Base-by-base conservation (phyloP, 2,888 invertebrate species). In the Dasysyrphus albostriatus region DNA sequence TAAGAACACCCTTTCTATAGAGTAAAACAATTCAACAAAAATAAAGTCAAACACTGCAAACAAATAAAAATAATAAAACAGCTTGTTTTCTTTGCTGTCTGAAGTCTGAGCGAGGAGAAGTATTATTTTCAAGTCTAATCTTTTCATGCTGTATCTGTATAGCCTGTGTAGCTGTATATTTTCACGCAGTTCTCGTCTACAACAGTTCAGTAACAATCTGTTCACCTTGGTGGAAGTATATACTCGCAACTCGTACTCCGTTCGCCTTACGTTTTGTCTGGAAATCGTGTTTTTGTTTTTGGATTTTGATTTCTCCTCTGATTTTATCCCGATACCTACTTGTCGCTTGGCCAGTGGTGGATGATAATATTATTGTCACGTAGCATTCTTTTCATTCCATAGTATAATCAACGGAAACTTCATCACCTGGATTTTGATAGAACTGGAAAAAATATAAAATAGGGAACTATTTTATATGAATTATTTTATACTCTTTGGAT, bases 401-500 rank as follows among this genome's bases (percentile, higher is more conserved):
- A n/a, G 47, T 63, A 63, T 34, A 63, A 61, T 29, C 9, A 54
- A 67, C 49, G 59, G 69, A 16, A 59, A 7, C 39, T 70, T 72
- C 8, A n/a, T 34, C 3, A 65, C 44, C 24, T 69, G 32, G 29
- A 61, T 69, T 61, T 19, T 1, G 47, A 12, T 44, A 37, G n/a
- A 19, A 58, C 37, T 49, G 10, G 29, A 16, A 7, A 39, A 39
- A 14, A 73, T 12, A 29, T 67, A 54, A 72, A 67, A 83, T 73
- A 73, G 59, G 54, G 12, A 72, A 59, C 44, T 24, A 12, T 76
- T 76, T 76, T 85, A 49, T 83, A 87, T 83, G 83, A 83, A 87
- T 83, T 87, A 75, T 75, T 85, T 82, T 77, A 58, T 82, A 77
- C 83, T 79, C 83, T 34, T 90, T 91, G 91, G 90, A 92, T 92